phyloP scores from a whole-genome alignment of 2,797 vertebrate species.

The Ctenopoma multispine region DNA sequence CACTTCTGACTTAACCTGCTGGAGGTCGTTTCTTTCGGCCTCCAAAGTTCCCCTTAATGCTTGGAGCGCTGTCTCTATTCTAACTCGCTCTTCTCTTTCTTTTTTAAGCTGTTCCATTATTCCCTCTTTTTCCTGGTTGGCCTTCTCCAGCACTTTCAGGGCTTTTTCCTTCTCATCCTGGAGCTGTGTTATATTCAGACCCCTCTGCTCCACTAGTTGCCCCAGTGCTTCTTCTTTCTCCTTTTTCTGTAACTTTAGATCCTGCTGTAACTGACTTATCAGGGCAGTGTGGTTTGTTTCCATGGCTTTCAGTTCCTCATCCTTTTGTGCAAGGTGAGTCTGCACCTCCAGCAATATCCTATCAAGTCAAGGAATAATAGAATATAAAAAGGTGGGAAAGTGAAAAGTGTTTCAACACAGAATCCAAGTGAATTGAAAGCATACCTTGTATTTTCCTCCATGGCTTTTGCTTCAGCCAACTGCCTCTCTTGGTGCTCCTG shows the following conservation, averaged over 20 bases:
- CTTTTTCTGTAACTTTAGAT: constrained; percentile 78
- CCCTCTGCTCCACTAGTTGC: constrained; percentile 76
- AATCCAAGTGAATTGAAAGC: constrained; percentile 12
- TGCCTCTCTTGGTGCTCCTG: constrained; percentile 78
- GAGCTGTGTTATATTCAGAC: constrained; percentile 69
- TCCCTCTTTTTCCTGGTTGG: constrained; percentile 69
- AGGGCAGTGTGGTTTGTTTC: constrained; percentile 71
- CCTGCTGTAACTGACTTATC: constrained; percentile 74
- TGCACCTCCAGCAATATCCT: constrained; percentile 89
- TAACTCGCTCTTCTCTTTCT: constrained; percentile 75
- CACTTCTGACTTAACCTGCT: constrained; percentile 58
- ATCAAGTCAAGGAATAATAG: constrained; percentile 40
- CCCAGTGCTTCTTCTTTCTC: constrained; percentile 75
- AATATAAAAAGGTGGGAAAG: constrained; percentile 6
- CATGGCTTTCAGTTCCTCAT: constrained; percentile 80
- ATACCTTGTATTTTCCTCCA: constrained; percentile 88
- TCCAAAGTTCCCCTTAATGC: constrained; percentile 66
- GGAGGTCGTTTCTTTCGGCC: constrained; percentile 49
- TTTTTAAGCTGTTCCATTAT: constrained; percentile 67
- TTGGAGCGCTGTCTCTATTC: constrained; percentile 72
- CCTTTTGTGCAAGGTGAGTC: constrained; percentile 82
- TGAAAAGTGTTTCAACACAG: constrained; percentile 14
- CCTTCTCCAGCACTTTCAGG: constrained; percentile 70
- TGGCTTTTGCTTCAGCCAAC: constrained; percentile 74
- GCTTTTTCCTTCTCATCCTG: constrained; percentile 59